Conservation (phyloP, 2,888 invertebrate genomes). For the Aspidapion aeneum region DNA sequence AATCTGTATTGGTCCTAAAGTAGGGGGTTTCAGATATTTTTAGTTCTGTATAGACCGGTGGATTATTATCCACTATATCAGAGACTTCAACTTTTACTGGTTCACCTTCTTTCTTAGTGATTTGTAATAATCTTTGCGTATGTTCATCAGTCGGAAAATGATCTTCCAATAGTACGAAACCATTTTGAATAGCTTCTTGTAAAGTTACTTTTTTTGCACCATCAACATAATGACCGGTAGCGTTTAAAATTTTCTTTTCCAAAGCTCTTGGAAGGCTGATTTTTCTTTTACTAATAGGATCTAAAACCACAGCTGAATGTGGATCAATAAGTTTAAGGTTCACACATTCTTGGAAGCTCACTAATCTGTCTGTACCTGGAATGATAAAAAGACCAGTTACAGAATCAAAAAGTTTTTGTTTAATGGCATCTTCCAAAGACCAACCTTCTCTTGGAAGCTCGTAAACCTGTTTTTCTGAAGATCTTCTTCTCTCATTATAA, state of each 20-base stretch:
- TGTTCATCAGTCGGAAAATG: constrained; percentile 49
- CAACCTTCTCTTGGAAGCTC: constrained; percentile 83
- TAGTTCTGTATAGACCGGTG: constrained; percentile 51
- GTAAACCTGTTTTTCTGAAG: constrained; percentile 64
- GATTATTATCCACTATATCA: constrained; percentile 50
- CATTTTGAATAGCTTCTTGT: constrained; percentile 68
- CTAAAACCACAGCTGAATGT: constrained; percentile 76
- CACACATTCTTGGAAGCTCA: constrained; percentile 85
- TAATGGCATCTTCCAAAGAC: constrained; percentile 79
- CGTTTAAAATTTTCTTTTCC: constrained; percentile 74
- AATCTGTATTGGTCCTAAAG: constrained; percentile 67
- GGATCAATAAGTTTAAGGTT: constrained; percentile 82
- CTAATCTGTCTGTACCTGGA: constrained; percentile 78
- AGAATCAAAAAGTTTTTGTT: constrained; percentile 78
- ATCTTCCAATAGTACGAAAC: constrained; percentile 60
- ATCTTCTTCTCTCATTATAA: constrained; percentile 46
- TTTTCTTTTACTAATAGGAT: constrained; percentile 68
- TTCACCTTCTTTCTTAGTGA: constrained; percentile 68
- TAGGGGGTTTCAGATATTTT: constrained; percentile 48
- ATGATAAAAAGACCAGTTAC: constrained; percentile 79
- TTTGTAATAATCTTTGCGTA: constrained; percentile 63
- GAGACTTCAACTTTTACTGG: constrained; percentile 71
- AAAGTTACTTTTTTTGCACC: constrained; percentile 61
- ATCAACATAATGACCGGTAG: constrained; percentile 68
- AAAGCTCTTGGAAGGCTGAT: constrained; percentile 68